Evolutionary conservation across 30 jellyfish, hydroid and myxozoan genomes (phyloP).

Genomic region (Hydractinia symbiolongicarpus): DNA sequence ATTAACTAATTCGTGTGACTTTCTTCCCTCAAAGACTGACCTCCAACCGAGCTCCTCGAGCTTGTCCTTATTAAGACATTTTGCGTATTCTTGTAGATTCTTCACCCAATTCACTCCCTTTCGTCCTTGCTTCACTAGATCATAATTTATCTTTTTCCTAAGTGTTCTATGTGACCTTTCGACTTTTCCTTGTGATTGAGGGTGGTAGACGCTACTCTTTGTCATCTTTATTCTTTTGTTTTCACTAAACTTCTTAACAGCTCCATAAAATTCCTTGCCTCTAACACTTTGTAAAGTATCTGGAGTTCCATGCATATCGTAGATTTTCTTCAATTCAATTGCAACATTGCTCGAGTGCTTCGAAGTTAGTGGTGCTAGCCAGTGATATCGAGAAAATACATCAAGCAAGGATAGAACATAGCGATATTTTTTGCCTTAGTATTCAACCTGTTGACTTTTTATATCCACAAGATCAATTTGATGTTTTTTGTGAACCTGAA

Average conservation of each 20-base stretch:
- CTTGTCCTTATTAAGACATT: slow-evolving; percentile 20
- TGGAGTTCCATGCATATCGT: slow-evolving; percentile 1
- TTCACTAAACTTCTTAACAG: neutral
- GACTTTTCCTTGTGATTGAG: slow-evolving; percentile 20
- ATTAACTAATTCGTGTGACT: slow-evolving; percentile 19
- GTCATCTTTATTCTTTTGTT: neutral
- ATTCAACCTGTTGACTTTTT: neutral
- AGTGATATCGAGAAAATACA: slow-evolving; percentile 17
- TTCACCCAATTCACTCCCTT: slow-evolving; percentile 8
- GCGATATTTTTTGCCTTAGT: neutral
- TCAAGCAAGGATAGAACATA: slow-evolving; percentile 2
- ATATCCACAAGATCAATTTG: slow-evolving; percentile 12
- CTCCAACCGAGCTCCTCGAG: slow-evolving; percentile 27
- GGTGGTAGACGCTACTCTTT: slow-evolving; percentile 3
- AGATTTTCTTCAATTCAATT: neutral
- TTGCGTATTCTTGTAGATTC: slow-evolving; percentile 2
- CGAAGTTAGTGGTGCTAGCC: slow-evolving; percentile 10
- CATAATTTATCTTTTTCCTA: slow-evolving; percentile 12
- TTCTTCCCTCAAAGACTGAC: slow-evolving; percentile 25
- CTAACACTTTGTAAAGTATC: slow-evolving; percentile 8
- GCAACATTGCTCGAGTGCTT: slow-evolving; percentile 3
- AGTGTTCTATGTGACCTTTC: slow-evolving; percentile 8
- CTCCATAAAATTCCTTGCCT: slow-evolving; percentile 12
- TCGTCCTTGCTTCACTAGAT: neutral
- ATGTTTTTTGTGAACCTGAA: slow-evolving; percentile 4